These are phyloP conservation scores for Caenorhabditis tropicalis DNA, from an alignment of 1,140 invertebrate genomes.

Conservation along the genomic window DNA sequence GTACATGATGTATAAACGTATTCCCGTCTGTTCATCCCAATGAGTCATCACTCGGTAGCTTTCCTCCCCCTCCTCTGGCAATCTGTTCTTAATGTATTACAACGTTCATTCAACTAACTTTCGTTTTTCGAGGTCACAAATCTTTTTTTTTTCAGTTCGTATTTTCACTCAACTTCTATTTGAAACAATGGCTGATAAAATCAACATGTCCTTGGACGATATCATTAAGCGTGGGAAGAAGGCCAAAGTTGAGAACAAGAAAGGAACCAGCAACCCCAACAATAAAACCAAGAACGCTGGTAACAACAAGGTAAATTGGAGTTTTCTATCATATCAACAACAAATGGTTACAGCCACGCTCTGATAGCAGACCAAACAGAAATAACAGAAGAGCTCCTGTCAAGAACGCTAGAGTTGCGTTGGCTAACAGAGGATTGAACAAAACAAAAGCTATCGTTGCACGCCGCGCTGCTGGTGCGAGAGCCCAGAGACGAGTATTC, in stretches of 20 bases:
- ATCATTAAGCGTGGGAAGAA: slow-evolving; percentile 9
- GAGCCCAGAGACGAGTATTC: neutral
- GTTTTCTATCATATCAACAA: too few relatives aligned
- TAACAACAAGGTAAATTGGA: neutral
- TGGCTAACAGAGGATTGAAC: slow-evolving; percentile 5
- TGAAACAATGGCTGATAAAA: neutral
- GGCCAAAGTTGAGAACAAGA: neutral
- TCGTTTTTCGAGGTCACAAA: too few relatives aligned
- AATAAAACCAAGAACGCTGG: neutral
- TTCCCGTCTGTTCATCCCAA: too few relatives aligned
- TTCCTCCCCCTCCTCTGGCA: too few relatives aligned
- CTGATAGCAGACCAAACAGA: neutral
- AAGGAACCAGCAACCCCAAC: neutral
- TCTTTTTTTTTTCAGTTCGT: too few relatives aligned
- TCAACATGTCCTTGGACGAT: slow-evolving; percentile 12
- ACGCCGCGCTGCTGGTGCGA: neutral
- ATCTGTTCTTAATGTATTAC: too few relatives aligned
- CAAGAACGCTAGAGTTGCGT: neutral
- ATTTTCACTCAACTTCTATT: neutral
- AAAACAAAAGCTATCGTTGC: slow-evolving; percentile 11
- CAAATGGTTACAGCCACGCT: neutral
- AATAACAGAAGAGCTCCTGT: neutral
- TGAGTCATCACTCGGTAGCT: too few relatives aligned
- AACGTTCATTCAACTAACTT: neutral
- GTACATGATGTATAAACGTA: too few relatives aligned